Base-by-base conservation (phyloP, 2,888 invertebrate genomes). In the Gastrophysa polygoni region DNA sequence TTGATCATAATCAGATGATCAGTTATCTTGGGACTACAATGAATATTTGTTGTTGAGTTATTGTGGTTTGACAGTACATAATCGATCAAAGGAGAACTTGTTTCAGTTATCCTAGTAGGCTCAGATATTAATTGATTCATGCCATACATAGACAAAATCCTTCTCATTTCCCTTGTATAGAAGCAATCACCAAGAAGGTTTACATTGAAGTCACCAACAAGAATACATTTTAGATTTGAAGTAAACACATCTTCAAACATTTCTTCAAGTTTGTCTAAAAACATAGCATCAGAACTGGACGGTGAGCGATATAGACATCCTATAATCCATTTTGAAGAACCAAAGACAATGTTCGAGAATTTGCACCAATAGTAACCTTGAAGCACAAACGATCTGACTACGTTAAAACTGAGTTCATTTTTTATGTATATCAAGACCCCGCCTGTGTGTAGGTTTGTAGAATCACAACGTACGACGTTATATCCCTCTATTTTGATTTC, bases 361-460 rank as follows among this genome's bases (percentile, higher is more conserved):
- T 47, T 18, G 8, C 47, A 47, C 47, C 47, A 20, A n/a, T 47
- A 47, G 47, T 47, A 20, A 20, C 47, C 47, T 20, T 21, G 5
- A 6, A 47, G 10, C 20, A 47, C 47, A 11, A 47, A 47, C 6
- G 47, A 47, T 47, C 47, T 47, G 47, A 46, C n/a, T 16, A 46
- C 17, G 2, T n/a, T 20, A 47, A 20, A 47, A 20, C 20, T 20
- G 21, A 47, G 17, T 20, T 18, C 20, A 2, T 47, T 20, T 47
- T 47, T 20, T 5, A 47, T 47, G 20, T 47, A 47, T 20, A 47
- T 20, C 10, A 47, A 47, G 20, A 47, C 20, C 47, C 47, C 47
- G 20, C 18, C 47, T 2, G 47, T 20, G 21, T 47, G 47, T 47
- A 18, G 17, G 20, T 10, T 47, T 1, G 47, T 47, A 3, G 47